Evolutionary conservation across 2,797 vertebrate species (phyloP).

Genomic region (Urosaurus nigricauda): DNA sequence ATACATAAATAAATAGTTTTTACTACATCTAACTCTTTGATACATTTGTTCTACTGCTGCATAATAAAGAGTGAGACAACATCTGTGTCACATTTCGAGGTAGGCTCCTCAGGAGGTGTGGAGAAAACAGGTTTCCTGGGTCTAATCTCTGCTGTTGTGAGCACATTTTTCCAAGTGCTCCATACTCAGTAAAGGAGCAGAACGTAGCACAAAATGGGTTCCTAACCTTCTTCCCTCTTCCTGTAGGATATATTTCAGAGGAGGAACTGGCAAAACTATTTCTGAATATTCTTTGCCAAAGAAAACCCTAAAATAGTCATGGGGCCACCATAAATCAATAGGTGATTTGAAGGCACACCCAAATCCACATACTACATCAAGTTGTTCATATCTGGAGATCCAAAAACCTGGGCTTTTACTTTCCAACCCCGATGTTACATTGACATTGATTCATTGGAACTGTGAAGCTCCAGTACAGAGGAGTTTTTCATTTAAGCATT

Average conservation of each 20-base stretch:
- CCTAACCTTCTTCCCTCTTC: background rate
- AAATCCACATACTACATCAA: background rate
- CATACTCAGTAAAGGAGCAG: background rate
- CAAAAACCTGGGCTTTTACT: background rate
- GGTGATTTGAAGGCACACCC: no score
- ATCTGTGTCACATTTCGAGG: background rate
- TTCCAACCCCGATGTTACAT: background rate
- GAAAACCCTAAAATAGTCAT: no score
- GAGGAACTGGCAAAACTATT: no score
- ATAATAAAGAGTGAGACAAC: no score
- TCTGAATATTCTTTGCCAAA: no score
- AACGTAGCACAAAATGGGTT: background rate
- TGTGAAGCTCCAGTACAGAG: background rate
- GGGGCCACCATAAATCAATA: no score
- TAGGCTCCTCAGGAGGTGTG: background rate
- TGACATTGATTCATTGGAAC: background rate
- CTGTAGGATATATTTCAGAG: no score
- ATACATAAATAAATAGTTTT: no score
- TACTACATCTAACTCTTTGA: no score
- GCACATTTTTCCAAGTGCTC: background rate
- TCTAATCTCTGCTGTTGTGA: background rate
- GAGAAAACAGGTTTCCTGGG: background rate
- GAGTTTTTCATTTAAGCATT: background rate
- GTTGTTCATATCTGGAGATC: background rate
- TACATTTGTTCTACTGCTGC: no score